Percentiles rank a stretch among this genome's conserved stretches.
Conservation (phyloP, 2,797 vertebrate species). For the Pangasius macronema region DNA sequence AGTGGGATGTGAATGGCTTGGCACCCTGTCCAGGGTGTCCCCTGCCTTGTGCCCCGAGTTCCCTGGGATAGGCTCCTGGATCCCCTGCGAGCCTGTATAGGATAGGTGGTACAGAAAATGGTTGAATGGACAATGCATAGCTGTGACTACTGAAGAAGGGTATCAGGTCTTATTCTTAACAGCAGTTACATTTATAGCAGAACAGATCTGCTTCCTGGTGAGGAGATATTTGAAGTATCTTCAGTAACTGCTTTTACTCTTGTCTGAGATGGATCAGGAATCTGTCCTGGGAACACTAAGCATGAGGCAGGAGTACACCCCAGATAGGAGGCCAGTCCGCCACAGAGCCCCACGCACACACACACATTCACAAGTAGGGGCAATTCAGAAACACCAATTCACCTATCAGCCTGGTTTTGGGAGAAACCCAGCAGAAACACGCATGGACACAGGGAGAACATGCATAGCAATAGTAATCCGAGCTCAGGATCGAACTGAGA, state of each 20-base stretch:
- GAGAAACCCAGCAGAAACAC: not conserved
- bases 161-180: not conserved
- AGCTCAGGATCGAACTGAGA: not conserved
- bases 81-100: too few relatives aligned
- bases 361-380: not conserved
- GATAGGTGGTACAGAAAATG: too few relatives aligned
- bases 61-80: too few relatives aligned
- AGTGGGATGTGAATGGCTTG: too few relatives aligned
- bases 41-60: too few relatives aligned
- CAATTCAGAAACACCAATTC: not conserved
- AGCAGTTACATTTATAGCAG: not conserved
- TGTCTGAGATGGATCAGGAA: not conserved
- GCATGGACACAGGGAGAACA: not conserved
- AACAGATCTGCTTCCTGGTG: not conserved
- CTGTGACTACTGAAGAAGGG: not conserved
- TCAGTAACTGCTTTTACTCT: not conserved
- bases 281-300: not conserved
- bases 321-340: not conserved
- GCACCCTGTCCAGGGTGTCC: too few relatives aligned
- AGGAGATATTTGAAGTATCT: not conserved
- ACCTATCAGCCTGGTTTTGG: not conserved
- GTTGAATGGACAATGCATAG: not conserved
- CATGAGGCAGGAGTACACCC: not conserved
- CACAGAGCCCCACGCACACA: not conserved
- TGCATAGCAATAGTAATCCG: not conserved